phyloP scores from a whole-genome alignment of 2,113 vertebrate genomes.

The Isichthys henryi region DNA sequence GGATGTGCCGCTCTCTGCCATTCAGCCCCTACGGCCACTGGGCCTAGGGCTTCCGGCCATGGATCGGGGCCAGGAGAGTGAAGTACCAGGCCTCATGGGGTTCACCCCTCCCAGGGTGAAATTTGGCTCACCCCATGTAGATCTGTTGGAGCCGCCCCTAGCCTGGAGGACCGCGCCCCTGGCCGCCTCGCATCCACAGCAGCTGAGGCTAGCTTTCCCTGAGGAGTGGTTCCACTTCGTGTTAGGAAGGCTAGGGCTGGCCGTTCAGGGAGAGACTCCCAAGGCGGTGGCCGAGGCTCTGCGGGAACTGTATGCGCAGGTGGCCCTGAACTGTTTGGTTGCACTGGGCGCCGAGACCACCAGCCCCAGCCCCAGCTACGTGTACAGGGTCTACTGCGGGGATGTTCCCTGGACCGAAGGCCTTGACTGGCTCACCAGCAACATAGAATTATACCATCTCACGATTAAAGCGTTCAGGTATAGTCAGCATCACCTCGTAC shows the following conservation, averaged over 20 bases:
- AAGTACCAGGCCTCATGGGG: constrained; percentile 61
- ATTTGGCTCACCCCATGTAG: constrained; percentile 77
- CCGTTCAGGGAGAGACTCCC: constrained; percentile 63
- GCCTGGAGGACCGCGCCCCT: constrained; percentile 76
- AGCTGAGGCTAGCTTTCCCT: constrained; percentile 77
- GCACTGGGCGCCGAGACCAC: constrained; percentile 75
- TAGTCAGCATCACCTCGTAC: constrained; percentile 13
- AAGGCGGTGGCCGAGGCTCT: constrained; percentile 68
- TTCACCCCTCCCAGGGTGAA: constrained; percentile 49
- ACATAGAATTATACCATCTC: constrained; percentile 84
- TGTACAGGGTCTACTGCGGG: constrained; percentile 81
- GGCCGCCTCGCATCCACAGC: constrained; percentile 61
- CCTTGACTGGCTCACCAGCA: constrained; percentile 81
- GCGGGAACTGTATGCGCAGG: constrained; percentile 74
- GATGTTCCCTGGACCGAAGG: constrained; percentile 81
- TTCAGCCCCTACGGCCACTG: constrained; percentile 61
- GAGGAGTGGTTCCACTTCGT: constrained; percentile 87
- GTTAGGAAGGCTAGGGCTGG: constrained; percentile 69
- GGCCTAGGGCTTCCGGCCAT: constrained; percentile 60
- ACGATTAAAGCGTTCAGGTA: constrained; percentile 91
- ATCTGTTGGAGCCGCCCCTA: constrained; percentile 70
- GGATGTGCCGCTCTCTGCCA: constrained; percentile 59
- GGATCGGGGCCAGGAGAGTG: constrained; percentile 59
- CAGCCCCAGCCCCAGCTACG: constrained; percentile 72
- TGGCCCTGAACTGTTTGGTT: constrained; percentile 74